These are phyloP conservation scores for Myotis yumanensis DNA, from an alignment of 2,113 vertebrate genomes.

Conservation along the genomic window DNA sequence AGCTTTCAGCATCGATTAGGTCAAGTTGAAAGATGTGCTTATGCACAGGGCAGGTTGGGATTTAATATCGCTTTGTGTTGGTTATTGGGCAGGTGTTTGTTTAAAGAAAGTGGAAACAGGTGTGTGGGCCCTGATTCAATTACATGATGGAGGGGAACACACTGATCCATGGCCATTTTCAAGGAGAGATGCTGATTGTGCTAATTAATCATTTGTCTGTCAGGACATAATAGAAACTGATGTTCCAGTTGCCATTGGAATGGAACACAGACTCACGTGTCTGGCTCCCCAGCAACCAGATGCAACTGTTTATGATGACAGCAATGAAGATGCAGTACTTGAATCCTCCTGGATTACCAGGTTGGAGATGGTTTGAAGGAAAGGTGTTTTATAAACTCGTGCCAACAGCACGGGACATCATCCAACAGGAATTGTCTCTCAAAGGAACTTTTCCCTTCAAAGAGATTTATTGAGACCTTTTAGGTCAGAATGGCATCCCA, in stretches of 20 bases:
- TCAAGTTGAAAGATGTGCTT: slow-evolving; percentile 69
- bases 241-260: slow-evolving; percentile 74
- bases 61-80: slow-evolving; percentile 77
- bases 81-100: slow-evolving; percentile 77
- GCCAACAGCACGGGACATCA: slow-evolving; percentile 26
- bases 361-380: slow-evolving; percentile 5
- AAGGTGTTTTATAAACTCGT: slow-evolving; percentile 16
- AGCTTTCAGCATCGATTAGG: slow-evolving; percentile 75
- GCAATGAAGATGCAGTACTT: slow-evolving; percentile 34
- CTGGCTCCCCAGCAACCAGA: slow-evolving; percentile 60
- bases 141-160: slow-evolving; percentile 75
- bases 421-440: slow-evolving; percentile 58
- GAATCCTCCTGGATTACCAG: slow-evolving; percentile 15
- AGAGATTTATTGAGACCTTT: slow-evolving; percentile 64
- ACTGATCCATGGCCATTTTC: slow-evolving; percentile 79
- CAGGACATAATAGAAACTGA: slow-evolving; percentile 79
- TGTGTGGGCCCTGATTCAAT: slow-evolving; percentile 82
- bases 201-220: slow-evolving; percentile 82
- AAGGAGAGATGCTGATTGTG: slow-evolving; percentile 80
- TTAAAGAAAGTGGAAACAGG: slow-evolving; percentile 85
- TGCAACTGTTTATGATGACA: slow-evolving; percentile 61
- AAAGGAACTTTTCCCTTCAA: slow-evolving; percentile 42
- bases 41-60: slow-evolving; percentile 71
- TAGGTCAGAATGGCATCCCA: background rate
- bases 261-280: slow-evolving; percentile 43